Evolutionary conservation across 1,140 invertebrate genomes (phyloP), one percentile per base, ranked within the genome.

Genomic region (Spodoptera frugiperda): DNA sequence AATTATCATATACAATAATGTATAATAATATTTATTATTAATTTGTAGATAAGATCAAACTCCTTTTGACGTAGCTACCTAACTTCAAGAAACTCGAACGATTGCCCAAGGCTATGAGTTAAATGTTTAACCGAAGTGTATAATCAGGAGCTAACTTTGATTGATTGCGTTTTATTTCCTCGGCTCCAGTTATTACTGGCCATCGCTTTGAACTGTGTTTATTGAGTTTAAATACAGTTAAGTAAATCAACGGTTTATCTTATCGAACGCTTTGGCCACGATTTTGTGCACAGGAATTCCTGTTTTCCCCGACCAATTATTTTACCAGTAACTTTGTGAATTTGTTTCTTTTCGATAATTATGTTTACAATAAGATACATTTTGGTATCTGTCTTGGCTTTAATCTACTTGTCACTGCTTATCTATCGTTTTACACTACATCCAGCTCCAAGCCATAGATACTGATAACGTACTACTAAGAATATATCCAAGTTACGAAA

Each of bases 131-230:
- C 39, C 39, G 11, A n/a, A 61, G 57, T 53, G 14, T 77, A 48
- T 30, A 61, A 79, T 82, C 76, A 72, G 79, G 77, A 55, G 51
- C 68, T 63, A 78, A 74, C 75, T 49, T 75, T 78, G 81, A 79
- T 82, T 80, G 78, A 82, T 78, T 78, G 73, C 61, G 51, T 71
- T 63, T 67, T 55, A 61, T 75, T 80, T 67, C 75, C 65, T 72
- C 51, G 55, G 48, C 12, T 55, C 53, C 54, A 55, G 74, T 70
- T 51, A 74, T 70, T 68, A 74, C 51, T 70, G 73, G 75, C 71
- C 39, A 17, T n/a, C 53, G 48, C 44, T 78, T 65, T 48, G 76
- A 72, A 77, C 63, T 63, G 44, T 25, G 70, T 78, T 73, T 78
- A 67, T 71, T 39, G 46, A 63, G 25, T 63, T 77, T 71, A 71